Percentiles rank a stretch among this genome's conserved stretches.
Conservation (phyloP, 2,888 invertebrate species). For the Morpho helenor region DNA sequence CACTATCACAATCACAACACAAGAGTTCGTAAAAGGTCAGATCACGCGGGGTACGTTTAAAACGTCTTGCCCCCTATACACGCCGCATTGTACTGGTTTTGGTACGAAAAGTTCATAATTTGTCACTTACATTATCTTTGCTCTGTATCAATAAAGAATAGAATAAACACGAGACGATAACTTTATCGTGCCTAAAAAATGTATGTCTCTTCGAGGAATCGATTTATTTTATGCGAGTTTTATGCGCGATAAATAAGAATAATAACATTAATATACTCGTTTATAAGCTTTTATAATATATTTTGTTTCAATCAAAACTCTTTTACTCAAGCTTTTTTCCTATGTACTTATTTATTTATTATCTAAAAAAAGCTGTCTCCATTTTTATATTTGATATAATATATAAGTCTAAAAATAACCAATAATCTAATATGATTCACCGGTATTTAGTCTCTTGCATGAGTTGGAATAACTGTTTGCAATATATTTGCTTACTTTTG, state of each 20-base stretch:
- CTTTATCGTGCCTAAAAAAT: conserved; percentile 20
- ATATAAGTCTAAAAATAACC: too few relatives aligned
- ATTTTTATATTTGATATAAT: too few relatives aligned
- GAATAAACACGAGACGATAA: conserved; percentile 4
- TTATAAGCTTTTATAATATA: too few relatives aligned
- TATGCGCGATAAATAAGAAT: neutral
- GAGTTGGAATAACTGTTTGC: too few relatives aligned
- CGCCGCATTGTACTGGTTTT: conserved; percentile 35
- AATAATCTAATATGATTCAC: too few relatives aligned
- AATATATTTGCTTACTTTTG: too few relatives aligned
- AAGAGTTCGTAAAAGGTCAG: conserved; percentile 15
- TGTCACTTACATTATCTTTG: conserved; percentile 34
- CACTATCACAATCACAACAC: conserved; percentile 11
- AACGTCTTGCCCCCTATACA: conserved; percentile 31
- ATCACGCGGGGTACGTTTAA: conserved; percentile 15
- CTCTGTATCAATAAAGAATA: conserved; percentile 28
- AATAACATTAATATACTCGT: neutral
- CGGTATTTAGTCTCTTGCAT: too few relatives aligned
- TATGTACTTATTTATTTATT: too few relatives aligned
- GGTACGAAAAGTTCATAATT: conserved; percentile 33
- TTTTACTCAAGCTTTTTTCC: too few relatives aligned
- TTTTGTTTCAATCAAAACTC: too few relatives aligned
- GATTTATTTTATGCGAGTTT: neutral
- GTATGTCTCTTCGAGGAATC: conserved; percentile 27
- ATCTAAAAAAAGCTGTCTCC: too few relatives aligned